A percentile compares a stretch with the other conserved stretches of the same genome.
Evolutionary conservation across 2,113 vertebrate species (phyloP).

Genomic region (Dendrocopos noguchii): DNA sequence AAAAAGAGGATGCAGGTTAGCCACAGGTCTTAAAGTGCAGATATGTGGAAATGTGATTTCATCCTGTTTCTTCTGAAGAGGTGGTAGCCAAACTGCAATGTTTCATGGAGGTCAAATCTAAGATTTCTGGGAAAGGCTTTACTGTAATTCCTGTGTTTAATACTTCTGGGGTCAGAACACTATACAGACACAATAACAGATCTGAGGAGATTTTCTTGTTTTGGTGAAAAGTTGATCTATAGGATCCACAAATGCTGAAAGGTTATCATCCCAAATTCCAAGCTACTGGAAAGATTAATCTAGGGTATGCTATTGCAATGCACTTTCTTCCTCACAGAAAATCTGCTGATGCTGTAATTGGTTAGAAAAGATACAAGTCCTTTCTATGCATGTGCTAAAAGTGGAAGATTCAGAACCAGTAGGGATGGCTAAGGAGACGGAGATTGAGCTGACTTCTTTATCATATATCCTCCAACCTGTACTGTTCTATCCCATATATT

Average conservation of each 20-base stretch:
- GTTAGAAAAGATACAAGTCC: not conserved
- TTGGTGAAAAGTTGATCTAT: not conserved
- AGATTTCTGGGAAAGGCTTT: not conserved
- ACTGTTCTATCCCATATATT: not conserved
- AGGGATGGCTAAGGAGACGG: not conserved
- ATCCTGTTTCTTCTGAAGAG: not conserved
- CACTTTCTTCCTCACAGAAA: not conserved
- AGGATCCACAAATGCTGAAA: not conserved
- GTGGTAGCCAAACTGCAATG: not conserved
- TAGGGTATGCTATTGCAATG: not conserved
- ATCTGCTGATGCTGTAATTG: not conserved
- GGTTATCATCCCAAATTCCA: not conserved
- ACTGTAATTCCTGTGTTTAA: not conserved
- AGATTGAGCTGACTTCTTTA: not conserved
- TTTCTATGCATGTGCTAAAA: not conserved
- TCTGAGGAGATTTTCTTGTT: not conserved
- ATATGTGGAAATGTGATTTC: not conserved
- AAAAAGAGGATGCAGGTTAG: constrained; percentile 45
- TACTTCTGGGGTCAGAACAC: not conserved
- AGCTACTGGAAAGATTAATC: not conserved
- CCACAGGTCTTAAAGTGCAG: constrained; percentile 32
- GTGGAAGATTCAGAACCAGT: not conserved
- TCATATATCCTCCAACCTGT: not conserved
- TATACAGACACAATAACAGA: not conserved
- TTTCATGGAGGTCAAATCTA: not conserved